phyloP scores from a whole-genome alignment of 2,797 vertebrate genomes.

The Margarornis squamiger region DNA sequence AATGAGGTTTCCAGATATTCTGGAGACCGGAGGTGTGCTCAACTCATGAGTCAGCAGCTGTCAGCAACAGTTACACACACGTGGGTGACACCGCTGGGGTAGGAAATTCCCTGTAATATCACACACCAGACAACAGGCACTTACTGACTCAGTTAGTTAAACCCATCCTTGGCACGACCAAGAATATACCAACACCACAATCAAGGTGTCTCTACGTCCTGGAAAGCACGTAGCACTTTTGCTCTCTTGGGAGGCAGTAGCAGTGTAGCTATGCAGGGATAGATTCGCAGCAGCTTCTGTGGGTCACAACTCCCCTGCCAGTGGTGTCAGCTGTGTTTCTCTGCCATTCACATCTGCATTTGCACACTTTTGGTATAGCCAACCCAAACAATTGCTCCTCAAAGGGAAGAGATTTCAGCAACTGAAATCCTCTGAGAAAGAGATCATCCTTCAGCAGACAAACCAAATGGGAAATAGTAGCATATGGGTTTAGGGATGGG shows the following conservation, averaged over 20 bases:
- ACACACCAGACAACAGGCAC: neutral
- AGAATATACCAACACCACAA: neutral
- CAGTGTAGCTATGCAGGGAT: neutral
- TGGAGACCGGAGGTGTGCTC: neutral
- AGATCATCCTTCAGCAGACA: neutral
- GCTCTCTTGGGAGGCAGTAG: neutral
- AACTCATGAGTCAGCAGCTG: constrained; percentile 39
- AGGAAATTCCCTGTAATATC: constrained; percentile 50
- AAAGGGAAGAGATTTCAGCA: neutral
- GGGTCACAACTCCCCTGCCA: rapidly evolving
- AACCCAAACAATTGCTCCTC: neutral
- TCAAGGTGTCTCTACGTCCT: neutral
- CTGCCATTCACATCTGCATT: neutral
- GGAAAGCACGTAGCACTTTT: neutral
- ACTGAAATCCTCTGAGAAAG: neutral
- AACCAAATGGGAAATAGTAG: neutral
- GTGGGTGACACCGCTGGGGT: neutral
- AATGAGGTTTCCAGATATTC: constrained; percentile 25
- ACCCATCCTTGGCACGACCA: neutral
- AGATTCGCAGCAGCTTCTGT: neutral
- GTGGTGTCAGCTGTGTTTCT: neutral
- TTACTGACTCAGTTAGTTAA: neutral
- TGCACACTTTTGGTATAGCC: neutral
- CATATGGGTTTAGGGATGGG: neutral
- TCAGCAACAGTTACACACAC: neutral